Evolutionary conservation across 1,140 invertebrate genomes (phyloP).

Genomic region (Plectrocnemia conspersa): DNA sequence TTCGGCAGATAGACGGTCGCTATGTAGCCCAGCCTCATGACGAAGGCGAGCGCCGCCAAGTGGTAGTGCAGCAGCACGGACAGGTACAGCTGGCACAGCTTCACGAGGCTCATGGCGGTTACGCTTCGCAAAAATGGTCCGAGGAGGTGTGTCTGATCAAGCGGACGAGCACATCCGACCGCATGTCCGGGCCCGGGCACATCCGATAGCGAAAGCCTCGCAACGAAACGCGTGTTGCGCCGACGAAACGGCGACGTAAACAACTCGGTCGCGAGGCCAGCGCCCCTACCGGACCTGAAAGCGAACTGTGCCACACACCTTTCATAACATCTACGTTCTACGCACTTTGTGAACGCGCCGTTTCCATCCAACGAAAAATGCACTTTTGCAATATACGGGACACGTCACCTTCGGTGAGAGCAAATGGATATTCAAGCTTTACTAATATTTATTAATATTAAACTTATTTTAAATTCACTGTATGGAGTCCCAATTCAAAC

Average conservation of each 20-base stretch:
- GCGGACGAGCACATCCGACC: conserved; percentile 51
- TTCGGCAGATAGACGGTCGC: conserved; percentile 19
- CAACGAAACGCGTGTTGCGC: background rate
- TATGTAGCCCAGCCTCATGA: conserved; percentile 27
- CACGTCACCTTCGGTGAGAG: too few relatives aligned
- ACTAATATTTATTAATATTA: too few relatives aligned
- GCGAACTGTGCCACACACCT: too few relatives aligned
- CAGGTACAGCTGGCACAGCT: conserved; percentile 30
- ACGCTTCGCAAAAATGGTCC: conserved; percentile 51
- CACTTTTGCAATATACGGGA: too few relatives aligned
- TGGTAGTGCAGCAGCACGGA: conserved; percentile 33
- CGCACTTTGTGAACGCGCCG: too few relatives aligned
- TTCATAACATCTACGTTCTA: too few relatives aligned
- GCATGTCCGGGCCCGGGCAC: conserved; percentile 37
- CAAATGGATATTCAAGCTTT: too few relatives aligned
- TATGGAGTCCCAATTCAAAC: too few relatives aligned
- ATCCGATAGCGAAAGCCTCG: conserved; percentile 23
- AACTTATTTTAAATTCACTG: too few relatives aligned
- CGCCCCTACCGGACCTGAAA: too few relatives aligned
- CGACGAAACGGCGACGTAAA: conserved; percentile 17
- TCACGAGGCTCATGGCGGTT: conserved; percentile 25
- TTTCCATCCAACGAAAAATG: too few relatives aligned
- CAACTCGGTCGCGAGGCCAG: too few relatives aligned
- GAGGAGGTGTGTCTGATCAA: conserved; percentile 53
- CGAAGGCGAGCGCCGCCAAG: conserved; percentile 23